Conservation (phyloP, 2,113 vertebrate genomes). For the Neolamprologus variostigma region DNA sequence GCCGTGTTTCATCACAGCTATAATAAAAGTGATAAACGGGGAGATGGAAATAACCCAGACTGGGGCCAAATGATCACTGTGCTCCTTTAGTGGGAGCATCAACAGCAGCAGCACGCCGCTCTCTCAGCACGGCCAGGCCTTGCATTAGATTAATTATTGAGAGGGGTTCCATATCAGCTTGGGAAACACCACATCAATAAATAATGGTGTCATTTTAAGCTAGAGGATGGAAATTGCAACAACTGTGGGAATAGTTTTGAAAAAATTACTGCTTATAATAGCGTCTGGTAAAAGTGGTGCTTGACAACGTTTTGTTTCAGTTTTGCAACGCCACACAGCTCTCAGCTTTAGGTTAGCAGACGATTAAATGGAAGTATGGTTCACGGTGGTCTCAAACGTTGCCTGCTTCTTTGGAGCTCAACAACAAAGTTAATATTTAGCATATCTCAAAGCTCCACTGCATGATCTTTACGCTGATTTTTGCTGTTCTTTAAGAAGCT, state of each 20-base stretch:
- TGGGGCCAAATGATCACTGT: constrained; percentile 38
- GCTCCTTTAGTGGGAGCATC: constrained; percentile 9
- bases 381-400: neutral
- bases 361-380: neutral
- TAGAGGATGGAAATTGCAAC: constrained; percentile 37
- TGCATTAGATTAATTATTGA: constrained; percentile 65
- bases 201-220: constrained; percentile 57
- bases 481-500: neutral
- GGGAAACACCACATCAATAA: constrained; percentile 70
- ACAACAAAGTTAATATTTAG: neutral
- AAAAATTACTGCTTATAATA: constrained; percentile 4
- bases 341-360: neutral
- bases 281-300: neutral
- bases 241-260: constrained; percentile 10
- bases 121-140: neutral
- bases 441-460: neutral
- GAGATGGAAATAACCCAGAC: constrained; percentile 47
- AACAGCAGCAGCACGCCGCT: constrained; percentile 2
- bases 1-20: constrained; percentile 34
- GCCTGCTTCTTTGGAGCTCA: neutral
- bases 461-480: constrained; percentile 20
- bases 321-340: neutral
- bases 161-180: constrained; percentile 61
- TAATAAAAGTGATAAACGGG: constrained; percentile 63
- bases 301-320: neutral